These are phyloP conservation scores for Abrostola tripartita DNA, from an alignment of 2,888 invertebrate species.

Conservation along the genomic window DNA sequence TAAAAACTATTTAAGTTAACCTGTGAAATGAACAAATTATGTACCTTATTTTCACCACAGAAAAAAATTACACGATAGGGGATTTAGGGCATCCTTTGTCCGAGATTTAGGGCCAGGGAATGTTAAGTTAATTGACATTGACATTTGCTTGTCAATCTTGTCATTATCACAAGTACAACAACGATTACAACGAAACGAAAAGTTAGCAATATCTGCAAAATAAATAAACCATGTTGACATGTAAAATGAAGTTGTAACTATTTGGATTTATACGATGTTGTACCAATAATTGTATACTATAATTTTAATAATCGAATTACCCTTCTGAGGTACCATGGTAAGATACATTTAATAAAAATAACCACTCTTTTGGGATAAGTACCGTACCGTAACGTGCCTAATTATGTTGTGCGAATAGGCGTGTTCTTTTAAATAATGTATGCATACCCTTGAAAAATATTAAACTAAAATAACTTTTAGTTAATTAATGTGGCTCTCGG, in stretches of 20 bases:
- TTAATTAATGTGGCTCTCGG: too few species aligned
- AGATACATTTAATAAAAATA: background rate
- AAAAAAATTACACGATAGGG: too few species aligned
- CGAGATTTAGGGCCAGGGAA: too few species aligned
- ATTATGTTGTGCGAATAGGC: too few species aligned
- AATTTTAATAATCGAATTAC: background rate
- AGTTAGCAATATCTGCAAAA: constrained; percentile 3
- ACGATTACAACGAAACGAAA: background rate
- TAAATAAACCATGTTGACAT: constrained; percentile 36
- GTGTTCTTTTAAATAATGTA: background rate
- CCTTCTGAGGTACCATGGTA: background rate
- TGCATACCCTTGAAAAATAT: constrained; percentile 1
- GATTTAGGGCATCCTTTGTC: too few species aligned
- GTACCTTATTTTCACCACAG: too few species aligned
- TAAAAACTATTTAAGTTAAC: too few species aligned
- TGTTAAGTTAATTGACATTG: background rate
- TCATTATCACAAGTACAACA: constrained; percentile 25
- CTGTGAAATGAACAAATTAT: too few species aligned
- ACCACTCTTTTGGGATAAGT: background rate
- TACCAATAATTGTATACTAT: background rate
- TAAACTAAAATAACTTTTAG: background rate
- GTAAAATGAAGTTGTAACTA: background rate
- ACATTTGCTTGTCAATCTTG: constrained; percentile 14
- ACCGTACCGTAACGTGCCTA: too few species aligned
- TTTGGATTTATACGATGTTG: background rate